Percentiles rank a stretch among this genome's conserved stretches.
Evolutionary conservation across 1,140 invertebrate species (phyloP).

Genomic region (Drosophila azteca): DNA sequence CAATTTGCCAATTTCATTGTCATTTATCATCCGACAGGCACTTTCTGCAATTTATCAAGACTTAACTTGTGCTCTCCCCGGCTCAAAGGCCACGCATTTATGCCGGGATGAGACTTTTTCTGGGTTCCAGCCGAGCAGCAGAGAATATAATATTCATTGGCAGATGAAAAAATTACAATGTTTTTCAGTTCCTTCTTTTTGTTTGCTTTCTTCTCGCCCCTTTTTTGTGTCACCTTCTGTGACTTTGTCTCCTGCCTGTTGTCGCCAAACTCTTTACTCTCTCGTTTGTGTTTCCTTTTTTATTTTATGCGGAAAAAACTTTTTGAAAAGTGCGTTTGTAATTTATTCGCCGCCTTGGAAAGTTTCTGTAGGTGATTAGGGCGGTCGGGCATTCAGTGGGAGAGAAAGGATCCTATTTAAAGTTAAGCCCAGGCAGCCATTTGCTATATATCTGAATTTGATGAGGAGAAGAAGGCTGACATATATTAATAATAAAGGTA

Average conservation of each 20-base stretch:
- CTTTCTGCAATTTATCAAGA: constrained; percentile 73
- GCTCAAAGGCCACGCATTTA: constrained; percentile 61
- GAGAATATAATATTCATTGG: constrained; percentile 22
- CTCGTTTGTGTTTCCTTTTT: constrained; percentile 23
- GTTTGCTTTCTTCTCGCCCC: neutral
- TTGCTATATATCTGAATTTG: no score
- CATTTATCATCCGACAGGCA: constrained; percentile 72
- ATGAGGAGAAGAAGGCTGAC: no score
- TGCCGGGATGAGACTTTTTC: constrained; percentile 25
- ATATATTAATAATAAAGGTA: no score
- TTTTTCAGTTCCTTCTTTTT: neutral
- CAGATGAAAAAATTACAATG: constrained; percentile 26
- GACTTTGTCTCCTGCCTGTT: neutral
- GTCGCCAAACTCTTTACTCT: constrained; percentile 14
- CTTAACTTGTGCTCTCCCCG: constrained; percentile 60
- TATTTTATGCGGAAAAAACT: constrained; percentile 33
- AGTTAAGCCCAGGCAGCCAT: no score
- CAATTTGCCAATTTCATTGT: constrained; percentile 75
- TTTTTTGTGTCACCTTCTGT: constrained; percentile 1
- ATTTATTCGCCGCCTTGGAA: constrained; percentile 36
- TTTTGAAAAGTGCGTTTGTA: constrained; percentile 10
- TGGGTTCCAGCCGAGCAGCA: constrained; percentile 15
- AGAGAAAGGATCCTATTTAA: no score
- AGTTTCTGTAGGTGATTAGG: constrained; percentile 39
- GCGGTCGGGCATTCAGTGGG: neutral